Base-by-base conservation (phyloP, 2,888 invertebrate species). In the Cantharis rustica region DNA sequence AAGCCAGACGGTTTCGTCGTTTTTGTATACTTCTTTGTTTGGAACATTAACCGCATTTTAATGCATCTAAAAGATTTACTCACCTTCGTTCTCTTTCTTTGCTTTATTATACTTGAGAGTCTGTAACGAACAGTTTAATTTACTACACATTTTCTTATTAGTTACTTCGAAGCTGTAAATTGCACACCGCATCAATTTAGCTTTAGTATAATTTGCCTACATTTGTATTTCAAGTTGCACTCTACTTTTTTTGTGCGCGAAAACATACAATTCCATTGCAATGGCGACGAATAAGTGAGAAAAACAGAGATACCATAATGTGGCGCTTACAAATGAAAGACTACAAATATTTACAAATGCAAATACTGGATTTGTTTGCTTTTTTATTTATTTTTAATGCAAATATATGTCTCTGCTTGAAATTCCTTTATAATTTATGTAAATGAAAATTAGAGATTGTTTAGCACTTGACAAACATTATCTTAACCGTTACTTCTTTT, bases 361-460 rank as follows among this genome's bases (percentile, higher is more conserved):
- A 47, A n/a, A 47, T 47, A 47, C 47, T 47, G 47, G 47, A 47
- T 47, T n/a, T 47, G 47, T 47, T 47, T 47, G 47, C 47, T n/a
- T 47, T n/a, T 66, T 66, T 66, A 66, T 66, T 66, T 66, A 23
- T 20, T 66, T 66, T 20, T 66, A 66, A 66, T 66, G 64, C 64
- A 20, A 66, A 66, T 66, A 66, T 20, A 66, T 20, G 17, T 16
- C n/a, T 20, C 64, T 15, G 64, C 64, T 66, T 20, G 64, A 66
- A 66, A 66, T 66, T 20, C 17, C 20, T 20, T 66, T 66, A 66
- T 23, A 66, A 66, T 66, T 66, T 66, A 66, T 66, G 23, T 13
- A n/a, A 23, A 66, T 66, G 17, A 16, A 66, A 66, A 66, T 66
- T 66, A 20, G 13, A 66, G 64, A 66, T 66, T 66, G 16, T 66